Evolutionary conservation across 2,888 invertebrate genomes (phyloP).

Genomic region (Megaustenia siamemsis): DNA sequence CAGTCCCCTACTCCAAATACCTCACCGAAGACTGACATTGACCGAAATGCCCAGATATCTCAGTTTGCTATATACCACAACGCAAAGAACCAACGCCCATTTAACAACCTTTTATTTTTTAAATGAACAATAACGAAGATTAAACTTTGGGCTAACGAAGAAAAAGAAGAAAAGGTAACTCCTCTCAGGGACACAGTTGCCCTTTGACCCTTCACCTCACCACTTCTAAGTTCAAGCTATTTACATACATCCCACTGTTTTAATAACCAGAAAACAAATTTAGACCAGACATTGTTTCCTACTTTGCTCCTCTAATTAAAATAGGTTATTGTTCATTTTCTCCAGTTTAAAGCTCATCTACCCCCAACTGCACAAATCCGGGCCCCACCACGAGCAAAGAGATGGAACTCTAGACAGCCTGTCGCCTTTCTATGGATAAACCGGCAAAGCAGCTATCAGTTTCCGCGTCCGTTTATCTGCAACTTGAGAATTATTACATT

Average conservation of each 20-base stretch:
- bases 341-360: constrained; percentile 12
- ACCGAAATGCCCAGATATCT: no score
- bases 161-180: no score
- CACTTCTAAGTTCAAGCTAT: no score
- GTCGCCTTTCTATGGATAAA: constrained; percentile 47
- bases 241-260: not conserved
- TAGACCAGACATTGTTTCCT: not conserved
- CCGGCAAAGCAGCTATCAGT: constrained; percentile 42
- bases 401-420: constrained; percentile 43
- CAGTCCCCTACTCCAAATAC: no score
- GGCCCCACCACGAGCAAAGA: not conserved
- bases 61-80: no score
- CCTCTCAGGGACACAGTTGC: no score
- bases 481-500: constrained; percentile 58
- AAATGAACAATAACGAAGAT: no score
- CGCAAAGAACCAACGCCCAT: no score
- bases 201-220: no score
- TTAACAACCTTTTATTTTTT: no score
- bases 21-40: no score
- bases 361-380: not conserved
- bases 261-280: not conserved
- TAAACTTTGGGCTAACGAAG: no score
- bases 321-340: constrained; percentile 35
- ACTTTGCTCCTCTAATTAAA: constrained; percentile 23
- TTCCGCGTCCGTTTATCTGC: constrained; percentile 52